These are phyloP conservation scores for Phasianus colchicus DNA, from an alignment of 2,113 vertebrate genomes.

Conservation along the genomic window DNA sequence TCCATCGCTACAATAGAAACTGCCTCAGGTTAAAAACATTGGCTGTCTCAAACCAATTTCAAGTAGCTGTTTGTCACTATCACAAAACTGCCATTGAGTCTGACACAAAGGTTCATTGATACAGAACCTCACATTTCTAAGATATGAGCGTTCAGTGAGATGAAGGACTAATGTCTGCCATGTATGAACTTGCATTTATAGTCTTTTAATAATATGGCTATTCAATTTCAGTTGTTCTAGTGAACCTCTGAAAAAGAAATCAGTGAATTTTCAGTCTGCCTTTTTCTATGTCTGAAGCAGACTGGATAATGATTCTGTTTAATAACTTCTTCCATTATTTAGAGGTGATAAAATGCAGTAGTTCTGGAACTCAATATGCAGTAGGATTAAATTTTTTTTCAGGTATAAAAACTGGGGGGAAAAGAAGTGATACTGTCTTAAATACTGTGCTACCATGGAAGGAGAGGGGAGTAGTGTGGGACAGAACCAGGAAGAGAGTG, in stretches of 20 bases:
- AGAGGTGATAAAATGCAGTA: not conserved
- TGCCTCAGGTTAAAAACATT: slow-evolving; percentile 54
- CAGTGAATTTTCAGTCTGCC: not conserved
- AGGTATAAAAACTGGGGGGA: not conserved
- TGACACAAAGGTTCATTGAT: slow-evolving; percentile 51
- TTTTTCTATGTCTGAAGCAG: not conserved
- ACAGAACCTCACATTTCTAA: slow-evolving; percentile 53
- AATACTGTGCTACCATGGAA: not conserved
- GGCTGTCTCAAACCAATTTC: slow-evolving; percentile 33
- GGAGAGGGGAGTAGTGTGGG: not conserved
- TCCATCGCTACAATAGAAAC: slow-evolving; percentile 14
- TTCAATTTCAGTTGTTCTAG: slow-evolving; percentile 45
- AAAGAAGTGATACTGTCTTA: not conserved
- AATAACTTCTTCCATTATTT: not conserved
- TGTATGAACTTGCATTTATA: slow-evolving; percentile 51
- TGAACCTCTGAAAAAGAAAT: not conserved
- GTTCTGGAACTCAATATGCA: not conserved
- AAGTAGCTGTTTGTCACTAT: slow-evolving; percentile 67
- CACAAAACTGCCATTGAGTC: slow-evolving; percentile 68
- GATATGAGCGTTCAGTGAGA: slow-evolving; percentile 44
- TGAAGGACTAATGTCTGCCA: not conserved
- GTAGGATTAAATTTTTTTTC: not conserved
- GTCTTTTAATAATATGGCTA: slow-evolving; percentile 52
- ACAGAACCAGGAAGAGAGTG: not conserved
- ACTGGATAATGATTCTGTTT: not conserved